Evolutionary conservation across 2,888 invertebrate species (phyloP), one percentile per base, ranked within the genome.

Genomic region (Gari tellinella): DNA sequence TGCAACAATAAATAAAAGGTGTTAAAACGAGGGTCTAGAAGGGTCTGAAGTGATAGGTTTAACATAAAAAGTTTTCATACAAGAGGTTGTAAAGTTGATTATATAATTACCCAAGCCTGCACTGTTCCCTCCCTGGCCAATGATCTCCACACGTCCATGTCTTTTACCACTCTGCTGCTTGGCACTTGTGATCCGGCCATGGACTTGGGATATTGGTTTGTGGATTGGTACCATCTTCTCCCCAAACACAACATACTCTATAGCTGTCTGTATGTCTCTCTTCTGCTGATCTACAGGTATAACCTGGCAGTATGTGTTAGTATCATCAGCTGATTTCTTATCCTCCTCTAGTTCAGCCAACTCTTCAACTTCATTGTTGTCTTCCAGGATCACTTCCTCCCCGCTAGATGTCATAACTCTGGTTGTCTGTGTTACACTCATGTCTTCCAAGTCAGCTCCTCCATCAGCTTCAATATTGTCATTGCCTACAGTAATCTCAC

Each of bases 211-310:
- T 21, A 60, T 38, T 23, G 74, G 67, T 37, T 73, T 73, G 61
- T 70, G 69, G 23, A 73, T 63, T 8, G 69, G 78, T 10, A 69
- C 60, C 48, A 78, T 63, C 37, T 65, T 72, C 17, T 69, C 62
- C 21, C 57, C 69, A 21, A 66, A 58, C 41, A 77, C 46, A 15
- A 75, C 74, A 75, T 75, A 75, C 55, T 75, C 69, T 48, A 68
- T 68, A 19, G 67, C 60, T 14, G 62, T 66, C 37, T 70, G 62
- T 17, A 41, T 31, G 14, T 26, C 43, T 17, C 41, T 15, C 31
- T 26, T 45, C 12, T 21, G 17, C 12, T 21, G 17, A 3, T 49
- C 56, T 43, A 43, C 17, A 19, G 43, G 17, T 43, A 56, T 56
- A 14, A 56, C 56, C 37, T 65, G 23, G 53, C 66, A 56, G 25